phyloP scores from a whole-genome alignment of 53 echinoderm and acorn worm genomes.

The Holothuria scabra region DNA sequence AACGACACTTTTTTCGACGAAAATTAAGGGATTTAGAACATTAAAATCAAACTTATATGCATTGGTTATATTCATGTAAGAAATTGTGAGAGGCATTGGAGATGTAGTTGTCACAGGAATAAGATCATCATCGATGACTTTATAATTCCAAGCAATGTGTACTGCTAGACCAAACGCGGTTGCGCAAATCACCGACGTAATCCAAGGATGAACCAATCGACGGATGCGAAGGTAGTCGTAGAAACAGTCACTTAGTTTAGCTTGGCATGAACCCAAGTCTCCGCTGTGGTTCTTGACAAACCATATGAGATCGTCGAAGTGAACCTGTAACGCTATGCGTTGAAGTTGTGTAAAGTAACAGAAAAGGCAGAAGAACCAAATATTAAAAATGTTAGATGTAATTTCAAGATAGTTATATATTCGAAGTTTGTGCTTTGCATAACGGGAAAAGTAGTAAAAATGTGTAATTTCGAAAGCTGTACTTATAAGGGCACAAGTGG shows the following conservation, averaged over 20 bases:
- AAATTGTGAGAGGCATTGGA: background rate
- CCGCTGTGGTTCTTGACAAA: constrained; percentile 6
- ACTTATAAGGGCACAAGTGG: background rate
- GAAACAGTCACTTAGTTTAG: background rate
- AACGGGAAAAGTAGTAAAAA: background rate
- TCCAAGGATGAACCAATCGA: constrained; percentile 17
- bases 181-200: constrained; percentile 2
- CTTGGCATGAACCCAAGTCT: constrained; percentile 1
- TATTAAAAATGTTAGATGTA: background rate
- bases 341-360: constrained; percentile 11
- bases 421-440: background rate
- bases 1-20: background rate
- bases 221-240: constrained; percentile 10
- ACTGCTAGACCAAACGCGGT: constrained; percentile 27
- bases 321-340: constrained; percentile 3
- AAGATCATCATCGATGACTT: constrained; percentile 3
- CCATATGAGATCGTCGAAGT: constrained; percentile 19
- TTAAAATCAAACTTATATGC: background rate
- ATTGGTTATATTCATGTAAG: background rate
- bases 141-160: constrained; percentile 18
- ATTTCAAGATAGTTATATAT: background rate
- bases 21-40: background rate
- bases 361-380: constrained; percentile 25
- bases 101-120: background rate
- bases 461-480: constrained; percentile 1